A percentile compares a stretch with the other conserved stretches of the same genome.
These are phyloP conservation scores for Hydroisotoma schaefferi DNA, from an alignment of 2,888 invertebrate species.

Conservation along the genomic window DNA sequence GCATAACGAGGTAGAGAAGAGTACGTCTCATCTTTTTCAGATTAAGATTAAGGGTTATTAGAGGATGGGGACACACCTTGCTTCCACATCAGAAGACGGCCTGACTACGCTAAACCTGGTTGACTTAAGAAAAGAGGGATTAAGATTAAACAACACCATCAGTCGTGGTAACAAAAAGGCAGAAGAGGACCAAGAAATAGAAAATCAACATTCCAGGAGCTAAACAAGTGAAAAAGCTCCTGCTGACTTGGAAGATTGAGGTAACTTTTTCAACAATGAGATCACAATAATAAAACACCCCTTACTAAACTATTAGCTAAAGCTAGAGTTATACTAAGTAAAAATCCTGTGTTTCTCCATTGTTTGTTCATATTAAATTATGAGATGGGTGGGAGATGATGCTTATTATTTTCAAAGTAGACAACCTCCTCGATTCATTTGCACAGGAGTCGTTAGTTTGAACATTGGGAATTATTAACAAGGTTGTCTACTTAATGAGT, in stretches of 20 bases:
- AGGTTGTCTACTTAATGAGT: too few species aligned
- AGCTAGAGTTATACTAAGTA: too few species aligned
- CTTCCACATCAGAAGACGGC: neutral
- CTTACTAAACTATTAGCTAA: neutral
- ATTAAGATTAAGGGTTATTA: slow-evolving; percentile 9
- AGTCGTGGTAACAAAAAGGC: too few species aligned
- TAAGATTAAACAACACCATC: too few species aligned
- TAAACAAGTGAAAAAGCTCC: slow-evolving; percentile 27
- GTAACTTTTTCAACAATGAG: slow-evolving; percentile 19
- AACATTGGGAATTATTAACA: too few species aligned
- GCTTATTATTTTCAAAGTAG: too few species aligned
- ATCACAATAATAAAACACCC: neutral
- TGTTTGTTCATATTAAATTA: slow-evolving; percentile 16
- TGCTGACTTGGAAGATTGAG: slow-evolving; percentile 31
- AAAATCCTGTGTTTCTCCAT: too few species aligned
- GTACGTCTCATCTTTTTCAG: neutral
- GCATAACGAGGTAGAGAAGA: neutral
- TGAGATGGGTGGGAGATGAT: too few species aligned
- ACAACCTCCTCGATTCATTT: too few species aligned
- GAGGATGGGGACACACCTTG: slow-evolving; percentile 32
- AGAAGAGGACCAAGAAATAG: slow-evolving; percentile 10
- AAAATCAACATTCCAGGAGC: slow-evolving; percentile 38
- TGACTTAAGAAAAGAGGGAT: slow-evolving; percentile 2
- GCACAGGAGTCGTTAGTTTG: too few species aligned
- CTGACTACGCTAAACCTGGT: too few species aligned